Evolutionary conservation across 2,113 vertebrate species (phyloP).

Genomic region (Osmerus eperlanus): DNA sequence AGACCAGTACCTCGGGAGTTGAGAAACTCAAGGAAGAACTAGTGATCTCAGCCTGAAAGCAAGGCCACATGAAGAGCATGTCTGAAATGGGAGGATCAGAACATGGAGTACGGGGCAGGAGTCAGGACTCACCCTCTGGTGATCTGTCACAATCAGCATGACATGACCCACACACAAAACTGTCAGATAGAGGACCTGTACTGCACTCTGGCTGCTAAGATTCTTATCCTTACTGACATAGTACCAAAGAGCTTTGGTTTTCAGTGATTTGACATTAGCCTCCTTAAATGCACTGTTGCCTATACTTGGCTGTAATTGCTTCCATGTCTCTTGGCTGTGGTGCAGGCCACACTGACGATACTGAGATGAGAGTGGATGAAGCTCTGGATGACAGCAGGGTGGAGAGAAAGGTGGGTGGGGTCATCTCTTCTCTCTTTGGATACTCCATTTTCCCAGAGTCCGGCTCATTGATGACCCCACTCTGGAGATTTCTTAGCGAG

Average conservation of each 20-base stretch:
- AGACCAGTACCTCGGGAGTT: conserved; percentile 28
- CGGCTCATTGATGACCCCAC: conserved; percentile 37
- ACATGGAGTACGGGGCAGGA: no score
- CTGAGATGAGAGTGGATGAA: conserved; percentile 42
- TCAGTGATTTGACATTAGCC: conserved; percentile 36
- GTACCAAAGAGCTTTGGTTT: background rate
- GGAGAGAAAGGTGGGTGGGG: conserved; percentile 52
- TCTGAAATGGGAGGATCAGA: no score
- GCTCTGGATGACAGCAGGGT: conserved; percentile 35
- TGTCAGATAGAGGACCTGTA: no score
- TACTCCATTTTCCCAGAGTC: conserved; percentile 43
- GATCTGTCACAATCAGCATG: no score
- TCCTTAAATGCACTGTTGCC: conserved; percentile 42
- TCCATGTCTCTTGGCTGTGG: conserved; percentile 64
- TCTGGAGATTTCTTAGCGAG: conserved; percentile 17
- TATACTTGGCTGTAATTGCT: conserved; percentile 62
- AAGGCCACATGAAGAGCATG: no score
- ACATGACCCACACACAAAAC: no score
- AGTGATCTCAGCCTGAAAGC: no score
- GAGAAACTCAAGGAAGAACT: conserved; percentile 37
- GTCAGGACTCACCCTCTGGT: no score
- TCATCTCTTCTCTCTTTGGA: conserved; percentile 24
- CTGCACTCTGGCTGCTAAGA: no score
- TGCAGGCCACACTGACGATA: conserved; percentile 43
- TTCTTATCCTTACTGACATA: no score